Percentiles rank a stretch among this genome's conserved stretches.
Evolutionary conservation across 2,797 vertebrate genomes (phyloP).

Genomic region (Pygocentrus nattereri): DNA sequence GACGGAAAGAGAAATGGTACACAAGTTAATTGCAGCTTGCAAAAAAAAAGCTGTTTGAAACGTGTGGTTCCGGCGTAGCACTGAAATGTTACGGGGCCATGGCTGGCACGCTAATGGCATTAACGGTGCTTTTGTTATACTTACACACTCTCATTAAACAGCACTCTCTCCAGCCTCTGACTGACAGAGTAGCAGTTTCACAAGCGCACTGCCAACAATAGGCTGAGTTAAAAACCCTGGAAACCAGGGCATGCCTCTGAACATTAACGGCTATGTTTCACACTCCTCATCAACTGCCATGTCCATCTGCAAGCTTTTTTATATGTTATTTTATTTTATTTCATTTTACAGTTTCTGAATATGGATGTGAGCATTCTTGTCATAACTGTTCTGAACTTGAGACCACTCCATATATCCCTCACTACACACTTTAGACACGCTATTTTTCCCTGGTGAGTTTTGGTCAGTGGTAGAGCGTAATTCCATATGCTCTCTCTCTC

Average conservation of each 20-base stretch:
- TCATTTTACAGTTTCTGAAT: neutral
- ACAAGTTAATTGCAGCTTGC: constrained; percentile 51
- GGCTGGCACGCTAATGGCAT: constrained; percentile 48
- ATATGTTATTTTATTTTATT: neutral
- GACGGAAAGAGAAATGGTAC: constrained; percentile 12
- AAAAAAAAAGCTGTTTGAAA: constrained; percentile 2
- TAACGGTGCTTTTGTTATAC: constrained; percentile 49
- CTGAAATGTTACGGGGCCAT: constrained; percentile 28
- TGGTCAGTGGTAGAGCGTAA: constrained; percentile 2
- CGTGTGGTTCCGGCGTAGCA: neutral
- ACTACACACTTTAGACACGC: neutral
- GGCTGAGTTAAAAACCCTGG: constrained; percentile 8
- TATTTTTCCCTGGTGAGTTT: neutral
- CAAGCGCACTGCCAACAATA: constrained; percentile 36
- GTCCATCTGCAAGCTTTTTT: neutral
- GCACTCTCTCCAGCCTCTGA: constrained; percentile 18
- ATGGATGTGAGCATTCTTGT: neutral
- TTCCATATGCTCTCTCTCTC: neutral
- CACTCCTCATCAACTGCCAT: neutral
- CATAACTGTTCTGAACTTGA: neutral
- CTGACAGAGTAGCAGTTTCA: constrained; percentile 55
- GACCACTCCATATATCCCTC: constrained; percentile 2
- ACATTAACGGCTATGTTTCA: neutral
- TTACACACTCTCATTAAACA: constrained; percentile 54
- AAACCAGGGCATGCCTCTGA: neutral